These are phyloP conservation scores for Melanotaenia maccullochi DNA, from an alignment of 2,797 vertebrate species.

Conservation along the genomic window DNA sequence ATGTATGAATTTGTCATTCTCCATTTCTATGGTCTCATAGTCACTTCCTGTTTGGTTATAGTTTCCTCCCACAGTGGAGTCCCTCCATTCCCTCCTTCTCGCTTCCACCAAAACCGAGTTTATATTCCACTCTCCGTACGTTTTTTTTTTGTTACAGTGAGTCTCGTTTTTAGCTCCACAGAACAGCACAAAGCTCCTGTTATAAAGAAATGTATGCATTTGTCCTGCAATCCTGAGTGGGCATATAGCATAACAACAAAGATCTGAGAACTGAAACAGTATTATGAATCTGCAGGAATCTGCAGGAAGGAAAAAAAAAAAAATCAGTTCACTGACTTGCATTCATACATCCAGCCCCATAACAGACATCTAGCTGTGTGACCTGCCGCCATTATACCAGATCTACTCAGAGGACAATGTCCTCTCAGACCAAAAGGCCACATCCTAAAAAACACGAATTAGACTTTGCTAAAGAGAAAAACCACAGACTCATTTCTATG, in stretches of 20 bases:
- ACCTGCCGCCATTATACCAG: constrained; percentile 37
- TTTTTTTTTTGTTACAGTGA: not conserved
- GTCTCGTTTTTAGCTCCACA: constrained; percentile 18
- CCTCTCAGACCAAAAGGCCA: constrained; percentile 63
- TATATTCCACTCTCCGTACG: constrained; percentile 11
- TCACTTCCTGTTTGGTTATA: constrained; percentile 19
- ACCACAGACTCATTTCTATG: constrained; percentile 13
- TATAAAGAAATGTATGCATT: constrained; percentile 24
- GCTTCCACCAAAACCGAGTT: constrained; percentile 4
- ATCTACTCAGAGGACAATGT: constrained; percentile 59
- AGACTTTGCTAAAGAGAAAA: constrained; percentile 34
- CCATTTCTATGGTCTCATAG: constrained; percentile 20
- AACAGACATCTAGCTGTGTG: constrained; percentile 68
- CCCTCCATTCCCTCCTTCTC: constrained; percentile 4
- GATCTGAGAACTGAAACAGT: constrained; percentile 64
- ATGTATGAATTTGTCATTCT: constrained; percentile 42
- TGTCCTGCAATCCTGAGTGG: constrained; percentile 34
- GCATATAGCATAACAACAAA: constrained; percentile 51
- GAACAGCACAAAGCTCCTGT: constrained; percentile 33
- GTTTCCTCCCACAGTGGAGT: not conserved
- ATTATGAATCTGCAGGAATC: constrained; percentile 72
- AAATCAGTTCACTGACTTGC: constrained; percentile 48
- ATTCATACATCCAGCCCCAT: constrained; percentile 60
- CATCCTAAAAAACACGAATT: constrained; percentile 55
- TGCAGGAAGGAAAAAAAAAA: constrained; percentile 18